Evolutionary conservation across 2,113 vertebrate species (phyloP).

Genomic region (Mesocricetus auratus): DNA sequence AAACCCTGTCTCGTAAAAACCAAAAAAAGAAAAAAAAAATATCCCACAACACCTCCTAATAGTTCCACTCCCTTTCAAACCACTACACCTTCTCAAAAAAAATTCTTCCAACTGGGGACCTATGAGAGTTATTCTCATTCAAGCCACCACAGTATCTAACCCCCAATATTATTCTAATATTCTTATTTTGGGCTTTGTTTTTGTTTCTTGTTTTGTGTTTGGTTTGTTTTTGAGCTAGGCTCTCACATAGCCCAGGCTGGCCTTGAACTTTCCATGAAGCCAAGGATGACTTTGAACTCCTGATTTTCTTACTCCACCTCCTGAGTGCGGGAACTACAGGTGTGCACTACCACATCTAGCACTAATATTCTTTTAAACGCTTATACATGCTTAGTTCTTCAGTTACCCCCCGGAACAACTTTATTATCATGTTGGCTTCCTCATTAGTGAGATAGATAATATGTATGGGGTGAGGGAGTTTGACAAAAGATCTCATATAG

Average conservation of each 20-base stretch:
- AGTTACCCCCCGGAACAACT: neutral
- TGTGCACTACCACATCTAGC: too few relatives aligned
- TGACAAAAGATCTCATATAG: neutral
- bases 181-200: neutral
- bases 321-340: neutral
- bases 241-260: neutral
- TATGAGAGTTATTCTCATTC: neutral
- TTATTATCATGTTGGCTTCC: neutral
- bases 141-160: neutral
- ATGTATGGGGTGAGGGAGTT: neutral
- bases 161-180: neutral
- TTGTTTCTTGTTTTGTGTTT: too few relatives aligned
- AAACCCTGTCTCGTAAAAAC: too few relatives aligned
- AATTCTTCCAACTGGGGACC: neutral
- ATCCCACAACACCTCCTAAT: neutral
- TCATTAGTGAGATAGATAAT: neutral
- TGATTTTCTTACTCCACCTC: too few relatives aligned
- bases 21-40: too few relatives aligned
- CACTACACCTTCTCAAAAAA: neutral
- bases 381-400: neutral
- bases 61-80: neutral
- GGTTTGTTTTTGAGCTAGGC: neutral
- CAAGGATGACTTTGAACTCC: neutral
- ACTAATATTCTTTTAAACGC: neutral
- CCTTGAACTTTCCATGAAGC: neutral